Base-by-base conservation (phyloP, 2,113 vertebrate species). In the Formicarius rufipectus region DNA sequence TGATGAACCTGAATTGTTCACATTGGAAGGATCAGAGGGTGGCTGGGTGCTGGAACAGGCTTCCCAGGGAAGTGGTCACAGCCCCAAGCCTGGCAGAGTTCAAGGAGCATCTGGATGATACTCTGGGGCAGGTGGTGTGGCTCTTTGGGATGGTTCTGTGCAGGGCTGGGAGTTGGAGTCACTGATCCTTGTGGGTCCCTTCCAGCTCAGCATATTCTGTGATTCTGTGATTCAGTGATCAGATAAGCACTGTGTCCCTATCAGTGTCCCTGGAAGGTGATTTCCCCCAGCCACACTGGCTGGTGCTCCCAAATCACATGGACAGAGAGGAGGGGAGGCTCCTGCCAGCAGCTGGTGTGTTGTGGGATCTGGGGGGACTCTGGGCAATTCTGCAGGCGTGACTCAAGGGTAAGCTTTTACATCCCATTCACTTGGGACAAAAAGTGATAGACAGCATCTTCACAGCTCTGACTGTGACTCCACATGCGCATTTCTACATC, bases 401-500 rank as follows among this genome's bases (percentile, higher is more conserved):
- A 28, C 39, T 55, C 39, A 1, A 6, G 17, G 53, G 4, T 25
- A 7, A 33, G 59, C 63, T 67, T 24, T 21, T 30, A 42, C 50
- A 67, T 47, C 63, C 12, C n/a, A 7, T 37, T 64, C 53, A 6
- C 16, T 5, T 5, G 35, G 79, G 74, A 81, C 39, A 40, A 28
- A 56, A 14, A 55, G 66, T 6, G n/a, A 40, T 3, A 74, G 69
- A 28, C 1, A 1, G 40, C 31, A 6, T n/a, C 73, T 28, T 30
- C 63, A 23, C 13, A 68, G 73, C 74, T 77, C 50, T 28, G 15
- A 7, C 50, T 9, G 75, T 12, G 56, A 14, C 18, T 69, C 42
- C 3, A 8, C 0, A 0, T 4, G 49, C 13, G 6, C 22, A 4
- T 21, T 25, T 33, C 33, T 5, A 12, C 3, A 3, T 14, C 39